A percentile compares a stretch with the other conserved stretches of the same genome.
phyloP scores from a whole-genome alignment of 2,113 vertebrate genomes.

The Engystomops pustulosus region DNA sequence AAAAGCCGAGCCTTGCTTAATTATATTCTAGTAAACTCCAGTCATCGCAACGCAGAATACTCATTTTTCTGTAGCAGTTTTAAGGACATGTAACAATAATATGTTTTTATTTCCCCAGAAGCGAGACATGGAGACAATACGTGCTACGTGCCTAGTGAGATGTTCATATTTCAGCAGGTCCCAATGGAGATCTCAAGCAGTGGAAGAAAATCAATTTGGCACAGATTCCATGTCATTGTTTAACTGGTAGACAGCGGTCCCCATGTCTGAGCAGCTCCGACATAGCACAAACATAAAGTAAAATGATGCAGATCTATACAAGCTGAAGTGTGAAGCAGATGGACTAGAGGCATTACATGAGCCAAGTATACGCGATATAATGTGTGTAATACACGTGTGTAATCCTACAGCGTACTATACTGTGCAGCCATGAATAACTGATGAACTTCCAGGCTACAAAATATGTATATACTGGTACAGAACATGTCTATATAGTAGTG shows the following conservation, averaged over 20 bases:
- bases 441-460: not conserved
- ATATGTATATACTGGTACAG: not conserved
- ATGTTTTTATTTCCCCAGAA: not conserved
- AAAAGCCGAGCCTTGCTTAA: not conserved
- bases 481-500: too few relatives aligned
- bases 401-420: not conserved
- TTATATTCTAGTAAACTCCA: not conserved
- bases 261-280: conserved; percentile 35
- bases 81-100: conserved; percentile 15
- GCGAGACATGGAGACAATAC: conserved; percentile 34
- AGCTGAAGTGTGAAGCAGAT: not conserved
- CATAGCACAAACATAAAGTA: conserved; percentile 36
- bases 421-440: not conserved
- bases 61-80: conserved; percentile 1
- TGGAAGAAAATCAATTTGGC: conserved; percentile 56
- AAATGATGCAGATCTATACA: conserved; percentile 43
- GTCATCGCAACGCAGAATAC: not conserved
- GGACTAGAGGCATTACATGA: not conserved
- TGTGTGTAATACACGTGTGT: not conserved
- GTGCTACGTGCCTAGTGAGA: conserved; percentile 26
- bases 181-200: conserved; percentile 39
- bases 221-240: conserved; percentile 56
- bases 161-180: conserved; percentile 45
- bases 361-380: not conserved
- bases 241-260: conserved; percentile 39